Base-by-base conservation (phyloP, 1,140 invertebrate genomes). In the Micrasema minimum region DNA sequence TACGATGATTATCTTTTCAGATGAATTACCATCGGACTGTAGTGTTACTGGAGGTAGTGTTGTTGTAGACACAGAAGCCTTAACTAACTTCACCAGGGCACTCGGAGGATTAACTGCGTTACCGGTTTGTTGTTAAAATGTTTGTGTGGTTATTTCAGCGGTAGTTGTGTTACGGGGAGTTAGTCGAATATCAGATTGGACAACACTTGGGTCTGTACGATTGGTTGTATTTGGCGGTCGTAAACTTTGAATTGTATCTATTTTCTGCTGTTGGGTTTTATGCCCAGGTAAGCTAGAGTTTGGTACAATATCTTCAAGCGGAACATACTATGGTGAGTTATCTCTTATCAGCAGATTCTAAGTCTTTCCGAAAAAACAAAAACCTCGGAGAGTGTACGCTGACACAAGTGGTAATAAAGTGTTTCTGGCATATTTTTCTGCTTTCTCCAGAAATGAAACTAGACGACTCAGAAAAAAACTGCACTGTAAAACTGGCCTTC, bases 341-440 rank as follows among this genome's bases (percentile, higher is more conserved):
- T 80, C 78, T 7, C 78, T 51, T 43, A 26, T 50, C 45, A 5
- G 53, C 26, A 22, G 35, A 20, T 71, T 83, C 82, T 31, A 80
- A 73, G 2, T 82, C 69, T 48, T 62, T 78, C 5, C 83, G 82
- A 69, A 88, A 87, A 75, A 87, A 82, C n/a, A 87, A 87, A 69
- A 90, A 85, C 35, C 86, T 89, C 0, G 91, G 91, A 2, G 91
- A 2, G 91, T 91, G 77, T 92, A 91, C 41, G 90, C 90, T 1
- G 90, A 92, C 2, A 93, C 91, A 5, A 92, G 76, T 0, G 91
- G 91, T 51, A 92, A 77, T 9, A 93, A 80, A 0, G 91, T 92
- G 76, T 91, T 89, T 51, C 90, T 84, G 0, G 92, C 92, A 77
- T 94, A 94, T 22, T 89, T 86, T 79, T 94, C 92, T 0, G 92